Evolutionary conservation across 2,888 invertebrate species (phyloP), one percentile per base, ranked within the genome.

Genomic region (Trachelus iudaicus): DNA sequence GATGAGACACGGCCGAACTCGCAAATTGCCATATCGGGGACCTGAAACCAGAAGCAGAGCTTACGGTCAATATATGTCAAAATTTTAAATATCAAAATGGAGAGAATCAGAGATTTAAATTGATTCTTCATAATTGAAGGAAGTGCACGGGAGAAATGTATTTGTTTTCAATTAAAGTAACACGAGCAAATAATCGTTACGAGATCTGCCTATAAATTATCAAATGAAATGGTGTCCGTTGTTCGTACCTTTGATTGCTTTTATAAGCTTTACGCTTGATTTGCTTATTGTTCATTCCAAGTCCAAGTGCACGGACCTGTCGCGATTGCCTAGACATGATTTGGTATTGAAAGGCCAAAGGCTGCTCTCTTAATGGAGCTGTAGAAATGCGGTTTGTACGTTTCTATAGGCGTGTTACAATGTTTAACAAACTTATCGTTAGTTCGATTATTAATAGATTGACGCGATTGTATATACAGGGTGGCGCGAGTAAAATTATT

Each of bases 281-380:
- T 75, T 73, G 69, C 37, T 76, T 79, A 77, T 77, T 34, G 40
- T 33, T 69, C 77, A 75, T 76, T 69, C 69, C 31, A 37, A 71
- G 69, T 69, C 75, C 69, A 71, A 34, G 34, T 75, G 40, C 73
- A 56, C 73, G 76, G 69, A 56, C 56, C 56, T 56, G 56, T 56
- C 56, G 56, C 56, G 56, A 56, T 56, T 23, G 56, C 56, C 56
- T 56, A 56, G 23, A 56, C 56, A 56, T 56, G 56, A 56, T 56
- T 56, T 56, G 56, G 56, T 56, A 56, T 56, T 23, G 56, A 56
- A 56, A 56, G 56, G 56, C 56, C 56, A 56, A 56, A 56, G 56
- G 56, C 23, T 56, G 56, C 56, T 56, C 56, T 56, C 56, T 56
- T 56, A 56, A 56, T 56, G 56, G 56, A 56, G 56, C 56, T 23